These are phyloP conservation scores for Lamellibrachia satsuma DNA, from an alignment of 2,888 invertebrate genomes.

Conservation along the genomic window DNA sequence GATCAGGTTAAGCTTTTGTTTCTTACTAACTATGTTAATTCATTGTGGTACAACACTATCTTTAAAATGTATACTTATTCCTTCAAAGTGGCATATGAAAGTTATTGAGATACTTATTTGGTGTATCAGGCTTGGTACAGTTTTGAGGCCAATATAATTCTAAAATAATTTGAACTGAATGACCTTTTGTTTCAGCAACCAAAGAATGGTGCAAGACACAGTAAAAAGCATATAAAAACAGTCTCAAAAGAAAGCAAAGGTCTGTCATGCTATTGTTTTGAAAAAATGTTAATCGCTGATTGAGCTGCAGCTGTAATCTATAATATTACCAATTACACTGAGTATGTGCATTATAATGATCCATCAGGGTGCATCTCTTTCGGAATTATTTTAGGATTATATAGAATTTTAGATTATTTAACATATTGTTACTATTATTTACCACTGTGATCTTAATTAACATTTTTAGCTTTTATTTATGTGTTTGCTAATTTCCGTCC, in stretches of 20 bases:
- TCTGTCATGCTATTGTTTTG: neutral
- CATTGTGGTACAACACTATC: neutral
- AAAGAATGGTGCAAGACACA: neutral
- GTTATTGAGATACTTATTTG: neutral
- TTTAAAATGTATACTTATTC: neutral
- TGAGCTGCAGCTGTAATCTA: neutral
- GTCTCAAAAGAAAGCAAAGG: neutral
- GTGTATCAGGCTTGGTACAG: neutral
- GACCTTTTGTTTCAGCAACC: neutral
- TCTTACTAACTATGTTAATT: neutral
- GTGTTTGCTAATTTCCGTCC: too few relatives aligned
- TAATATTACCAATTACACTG: neutral
- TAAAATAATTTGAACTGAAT: neutral
- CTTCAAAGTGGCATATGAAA: neutral
- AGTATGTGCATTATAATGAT: too few relatives aligned
- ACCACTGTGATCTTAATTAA: too few relatives aligned
- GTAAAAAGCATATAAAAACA: neutral
- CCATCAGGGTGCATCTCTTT: too few relatives aligned
- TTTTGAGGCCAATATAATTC: neutral
- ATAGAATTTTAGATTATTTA: too few relatives aligned
- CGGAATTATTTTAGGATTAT: too few relatives aligned
- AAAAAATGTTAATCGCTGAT: neutral
- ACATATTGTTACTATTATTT: too few relatives aligned
- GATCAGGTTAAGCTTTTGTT: neutral
- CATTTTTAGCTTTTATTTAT: too few relatives aligned